Evolutionary conservation across 2,888 invertebrate genomes (phyloP).

Genomic region (Andrena praecox): DNA sequence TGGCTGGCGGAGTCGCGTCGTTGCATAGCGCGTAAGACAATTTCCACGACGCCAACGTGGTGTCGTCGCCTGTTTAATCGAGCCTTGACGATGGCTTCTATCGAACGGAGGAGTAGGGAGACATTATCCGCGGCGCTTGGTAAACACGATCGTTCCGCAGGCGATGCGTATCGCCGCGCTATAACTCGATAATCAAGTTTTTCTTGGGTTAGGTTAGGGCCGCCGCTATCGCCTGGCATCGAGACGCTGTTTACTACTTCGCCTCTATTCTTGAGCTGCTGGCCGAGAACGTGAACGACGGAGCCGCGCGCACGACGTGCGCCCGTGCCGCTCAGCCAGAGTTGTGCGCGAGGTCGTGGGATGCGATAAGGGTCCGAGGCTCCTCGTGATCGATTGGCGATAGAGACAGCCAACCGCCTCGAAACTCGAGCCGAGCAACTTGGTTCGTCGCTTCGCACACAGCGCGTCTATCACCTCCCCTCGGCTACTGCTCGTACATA

Average conservation of each 20-base stretch:
- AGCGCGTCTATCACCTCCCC: too few species aligned
- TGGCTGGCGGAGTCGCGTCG: conserved; percentile 29
- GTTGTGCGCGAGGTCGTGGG: conserved; percentile 1
- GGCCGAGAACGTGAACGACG: conserved; percentile 1
- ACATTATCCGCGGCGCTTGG: neutral
- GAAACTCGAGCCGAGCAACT: neutral
- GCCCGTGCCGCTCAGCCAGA: neutral
- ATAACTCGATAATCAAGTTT: conserved; percentile 42
- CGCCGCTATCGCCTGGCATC: conserved; percentile 48
- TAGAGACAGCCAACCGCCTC: neutral
- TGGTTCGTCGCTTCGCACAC: neutral
- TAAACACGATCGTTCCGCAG: conserved; percentile 25
- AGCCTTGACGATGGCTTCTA: neutral
- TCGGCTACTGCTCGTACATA: too few species aligned
- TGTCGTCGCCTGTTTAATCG: conserved; percentile 4
- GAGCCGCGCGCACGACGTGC: neutral
- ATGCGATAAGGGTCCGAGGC: neutral
- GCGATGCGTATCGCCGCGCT: conserved; percentile 28
- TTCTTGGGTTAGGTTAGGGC: conserved; percentile 66
- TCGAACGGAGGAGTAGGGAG: neutral
- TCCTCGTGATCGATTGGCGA: neutral
- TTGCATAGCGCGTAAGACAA: conserved; percentile 47
- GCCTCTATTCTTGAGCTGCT: conserved; percentile 61
- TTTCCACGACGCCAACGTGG: conserved; percentile 32
- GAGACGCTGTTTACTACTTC: conserved; percentile 55